Evolutionary conservation across 2,888 invertebrate species (phyloP), one percentile per base, ranked within the genome.

Genomic region (Ectemnius lituratus): DNA sequence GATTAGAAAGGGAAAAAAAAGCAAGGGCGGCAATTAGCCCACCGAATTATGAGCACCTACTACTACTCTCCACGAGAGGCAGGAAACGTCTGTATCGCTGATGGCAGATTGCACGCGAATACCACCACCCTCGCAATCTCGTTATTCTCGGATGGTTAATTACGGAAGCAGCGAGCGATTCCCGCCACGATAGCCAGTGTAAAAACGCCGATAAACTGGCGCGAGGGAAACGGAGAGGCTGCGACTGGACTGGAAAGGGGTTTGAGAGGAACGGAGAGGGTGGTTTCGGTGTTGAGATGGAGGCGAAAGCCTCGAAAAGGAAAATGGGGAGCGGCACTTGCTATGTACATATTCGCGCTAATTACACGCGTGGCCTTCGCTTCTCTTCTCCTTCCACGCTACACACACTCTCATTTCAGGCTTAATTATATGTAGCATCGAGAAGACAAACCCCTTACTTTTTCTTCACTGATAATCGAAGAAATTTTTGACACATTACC

Each of bases 291-390:
- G 28, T 14, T 11, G 60, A 23, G 27, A n/a, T 23, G 11, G 14
- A 4, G 8, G 28, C 62, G 47, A 52, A 62, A 59, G 16, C 18
- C 45, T 5, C 3, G 1, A 8, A 28, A 5, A 18, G 60, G 16
- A 37, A 47, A 64, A 64, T 16, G 20, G 18, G 64, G 52, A 57
- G 14, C n/a, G 49, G 47, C 59, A 46, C 20, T 73, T 60, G 57
- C 57, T 52, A 65, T 37, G 37, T 37, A 37, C 37, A 37, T 37
- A 37, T 37, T 37, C 37, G 52, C 52, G 66, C 59, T 73, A 71
- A 73, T 66, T 71, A 59, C 65, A 18, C 67, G 58, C 13, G 8
- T 49, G 65, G 20, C 59, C 47, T 61, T 47, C 61, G 16, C 20
- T 45, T 59, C 18, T 52, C 18, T 14, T 11, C 20, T 52, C 49